A percentile compares a stretch with the other conserved stretches of the same genome.
Conservation (phyloP, 1,140 invertebrate genomes). For the Drosophila biarmipes region DNA sequence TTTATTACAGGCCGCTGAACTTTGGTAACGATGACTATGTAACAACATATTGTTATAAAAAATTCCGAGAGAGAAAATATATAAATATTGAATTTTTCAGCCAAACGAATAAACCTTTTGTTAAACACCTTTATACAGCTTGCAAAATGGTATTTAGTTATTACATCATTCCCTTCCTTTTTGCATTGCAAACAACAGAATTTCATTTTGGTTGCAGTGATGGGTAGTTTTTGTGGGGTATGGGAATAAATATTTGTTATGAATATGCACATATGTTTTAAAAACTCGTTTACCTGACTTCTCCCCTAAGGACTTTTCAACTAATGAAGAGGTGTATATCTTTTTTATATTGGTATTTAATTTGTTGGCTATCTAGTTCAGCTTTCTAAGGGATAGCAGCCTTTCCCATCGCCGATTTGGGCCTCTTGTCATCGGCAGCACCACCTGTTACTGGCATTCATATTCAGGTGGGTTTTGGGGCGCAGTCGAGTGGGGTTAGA, state of each 20-base stretch:
- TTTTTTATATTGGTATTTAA: background rate
- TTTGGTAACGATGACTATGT: background rate
- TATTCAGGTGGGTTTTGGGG: constrained; percentile 8
- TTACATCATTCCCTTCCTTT: background rate
- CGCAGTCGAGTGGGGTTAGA: background rate
- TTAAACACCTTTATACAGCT: constrained; percentile 2
- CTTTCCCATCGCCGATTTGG: constrained; percentile 6
- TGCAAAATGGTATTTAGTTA: constrained; percentile 10
- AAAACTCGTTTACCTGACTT: no score
- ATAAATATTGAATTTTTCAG: background rate
- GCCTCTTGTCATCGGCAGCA: background rate
- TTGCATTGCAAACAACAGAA: constrained; percentile 22
- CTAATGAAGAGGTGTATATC: background rate
- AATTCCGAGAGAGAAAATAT: no score
- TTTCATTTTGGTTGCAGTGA: constrained; percentile 49
- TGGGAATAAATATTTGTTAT: background rate
- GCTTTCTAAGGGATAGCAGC: background rate
- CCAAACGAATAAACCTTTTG: constrained; percentile 1
- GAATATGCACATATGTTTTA: background rate
- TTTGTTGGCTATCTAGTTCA: background rate
- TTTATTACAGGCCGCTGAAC: background rate
- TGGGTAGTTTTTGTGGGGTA: background rate
- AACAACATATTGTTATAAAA: constrained; percentile 1
- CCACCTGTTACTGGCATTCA: constrained; percentile 35
- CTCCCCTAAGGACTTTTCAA: no score